Percentiles rank a stretch among this genome's conserved stretches.
Conservation (phyloP, 1,140 invertebrate genomes). For the Leptopilina clavipes region DNA sequence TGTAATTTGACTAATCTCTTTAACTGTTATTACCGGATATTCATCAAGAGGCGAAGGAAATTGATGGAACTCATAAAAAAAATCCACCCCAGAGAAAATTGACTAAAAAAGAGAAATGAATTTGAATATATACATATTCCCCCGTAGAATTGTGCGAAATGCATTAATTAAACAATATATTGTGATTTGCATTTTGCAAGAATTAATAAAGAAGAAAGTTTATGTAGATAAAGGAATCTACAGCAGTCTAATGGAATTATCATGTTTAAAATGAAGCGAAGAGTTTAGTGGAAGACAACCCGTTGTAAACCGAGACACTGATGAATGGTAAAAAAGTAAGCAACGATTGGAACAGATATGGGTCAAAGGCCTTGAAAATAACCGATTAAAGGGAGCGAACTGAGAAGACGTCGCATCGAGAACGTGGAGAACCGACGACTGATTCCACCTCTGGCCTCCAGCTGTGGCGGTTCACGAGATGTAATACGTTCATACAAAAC, state of each 20-base stretch:
- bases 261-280: slow-evolving; percentile 23
- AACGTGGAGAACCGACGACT: slow-evolving; percentile 58
- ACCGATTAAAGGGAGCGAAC: slow-evolving; percentile 34
- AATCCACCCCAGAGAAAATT: too few relatives aligned
- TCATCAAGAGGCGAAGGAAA: too few relatives aligned
- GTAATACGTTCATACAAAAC: slow-evolving; percentile 58
- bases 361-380: slow-evolving; percentile 50
- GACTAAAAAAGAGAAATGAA: too few relatives aligned
- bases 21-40: too few relatives aligned
- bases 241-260: slow-evolving; percentile 41
- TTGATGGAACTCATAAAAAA: too few relatives aligned
- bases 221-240: slow-evolving; percentile 1
- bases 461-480: slow-evolving; percentile 43
- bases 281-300: slow-evolving; percentile 37
- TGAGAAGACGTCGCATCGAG: slow-evolving; percentile 47
- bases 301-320: slow-evolving; percentile 43
- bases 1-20: neutral
- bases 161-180: neutral
- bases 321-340: slow-evolving; percentile 36
- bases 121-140: too few relatives aligned
- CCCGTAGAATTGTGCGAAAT: neutral
- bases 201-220: neutral
- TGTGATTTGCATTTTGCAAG: neutral
- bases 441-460: slow-evolving; percentile 35
- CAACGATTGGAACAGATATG: slow-evolving; percentile 41